phyloP scores from a whole-genome alignment of 2,888 invertebrate genomes.

The Chloromyia formosa region DNA sequence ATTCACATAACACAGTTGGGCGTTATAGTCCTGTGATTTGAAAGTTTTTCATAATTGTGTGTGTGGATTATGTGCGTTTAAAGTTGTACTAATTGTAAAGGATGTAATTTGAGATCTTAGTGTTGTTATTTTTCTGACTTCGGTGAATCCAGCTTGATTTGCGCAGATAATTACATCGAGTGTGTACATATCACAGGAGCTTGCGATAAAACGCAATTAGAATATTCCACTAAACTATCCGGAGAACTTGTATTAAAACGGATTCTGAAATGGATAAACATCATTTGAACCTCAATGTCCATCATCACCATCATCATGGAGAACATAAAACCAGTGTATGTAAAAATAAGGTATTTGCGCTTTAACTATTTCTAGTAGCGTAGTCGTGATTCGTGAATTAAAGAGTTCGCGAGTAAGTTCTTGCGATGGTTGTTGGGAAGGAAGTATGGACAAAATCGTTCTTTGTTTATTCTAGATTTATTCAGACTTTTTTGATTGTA shows the following conservation, averaged over 20 bases:
- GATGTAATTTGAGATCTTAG: constrained; percentile 15
- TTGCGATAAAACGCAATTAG: too few relatives aligned
- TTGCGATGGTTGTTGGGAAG: too few relatives aligned
- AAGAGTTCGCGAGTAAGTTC: too few relatives aligned
- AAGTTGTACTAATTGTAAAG: constrained; percentile 8
- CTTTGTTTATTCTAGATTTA: too few relatives aligned
- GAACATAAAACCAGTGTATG: constrained; percentile 51
- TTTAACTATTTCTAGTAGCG: too few relatives aligned
- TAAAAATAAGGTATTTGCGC: constrained; percentile 28
- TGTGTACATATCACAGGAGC: too few relatives aligned
- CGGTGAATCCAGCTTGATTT: neutral
- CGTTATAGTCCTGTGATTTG: constrained; percentile 34
- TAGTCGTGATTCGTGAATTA: too few relatives aligned
- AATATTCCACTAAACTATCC: too few relatives aligned
- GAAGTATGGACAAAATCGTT: too few relatives aligned
- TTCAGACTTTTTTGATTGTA: too few relatives aligned
- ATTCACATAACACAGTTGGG: neutral
- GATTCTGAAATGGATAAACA: constrained; percentile 42
- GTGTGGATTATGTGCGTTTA: neutral
- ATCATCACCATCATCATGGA: constrained; percentile 46
- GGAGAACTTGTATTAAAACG: too few relatives aligned
- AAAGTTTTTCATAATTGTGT: constrained; percentile 15
- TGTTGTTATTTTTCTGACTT: neutral
- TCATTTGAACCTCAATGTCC: constrained; percentile 47
- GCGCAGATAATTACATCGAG: neutral